Conservation (phyloP, 2,113 vertebrate species). For the Salvelinus namaycush region DNA sequence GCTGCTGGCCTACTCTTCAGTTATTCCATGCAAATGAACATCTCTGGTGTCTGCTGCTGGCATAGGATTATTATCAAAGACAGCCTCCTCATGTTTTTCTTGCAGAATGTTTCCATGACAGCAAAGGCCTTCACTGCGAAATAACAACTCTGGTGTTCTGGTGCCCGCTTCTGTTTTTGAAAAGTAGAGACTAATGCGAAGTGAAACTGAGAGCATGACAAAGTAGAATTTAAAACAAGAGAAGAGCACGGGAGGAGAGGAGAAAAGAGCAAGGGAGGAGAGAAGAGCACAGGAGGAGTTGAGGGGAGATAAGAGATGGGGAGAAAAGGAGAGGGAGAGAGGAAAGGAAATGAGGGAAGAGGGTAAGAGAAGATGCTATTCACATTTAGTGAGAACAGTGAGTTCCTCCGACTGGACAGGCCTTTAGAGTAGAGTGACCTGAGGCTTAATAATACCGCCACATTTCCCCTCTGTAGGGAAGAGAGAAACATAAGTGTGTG, state of each 20-base stretch:
- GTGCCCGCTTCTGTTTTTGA: constrained; percentile 28
- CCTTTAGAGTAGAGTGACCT: not conserved
- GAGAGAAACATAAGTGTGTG: not conserved
- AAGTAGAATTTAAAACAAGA: not conserved
- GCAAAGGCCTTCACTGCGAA: constrained; percentile 35
- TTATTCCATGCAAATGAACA: constrained; percentile 58
- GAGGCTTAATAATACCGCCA: not conserved
- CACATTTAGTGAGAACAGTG: not conserved
- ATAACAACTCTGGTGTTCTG: constrained; percentile 21
- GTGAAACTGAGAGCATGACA: constrained; percentile 8
- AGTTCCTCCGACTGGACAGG: not conserved
- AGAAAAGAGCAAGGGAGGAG: not conserved
- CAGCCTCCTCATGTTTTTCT: constrained; percentile 41
- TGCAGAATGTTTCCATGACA: constrained; percentile 50
- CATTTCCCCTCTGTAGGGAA: not conserved
- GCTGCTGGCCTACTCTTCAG: constrained; percentile 30
- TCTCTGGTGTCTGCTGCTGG: constrained; percentile 64
- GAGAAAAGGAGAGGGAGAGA: not conserved
- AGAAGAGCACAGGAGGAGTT: not conserved
- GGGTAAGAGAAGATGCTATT: not conserved
- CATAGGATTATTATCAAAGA: constrained; percentile 73
- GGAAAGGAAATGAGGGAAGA: not conserved
- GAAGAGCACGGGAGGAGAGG: not conserved
- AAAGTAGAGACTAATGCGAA: constrained; percentile 49
- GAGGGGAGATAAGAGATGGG: too few species aligned